Conservation (phyloP, 64 coral and sea anemone genomes). For the Montipora sp. region DNA sequence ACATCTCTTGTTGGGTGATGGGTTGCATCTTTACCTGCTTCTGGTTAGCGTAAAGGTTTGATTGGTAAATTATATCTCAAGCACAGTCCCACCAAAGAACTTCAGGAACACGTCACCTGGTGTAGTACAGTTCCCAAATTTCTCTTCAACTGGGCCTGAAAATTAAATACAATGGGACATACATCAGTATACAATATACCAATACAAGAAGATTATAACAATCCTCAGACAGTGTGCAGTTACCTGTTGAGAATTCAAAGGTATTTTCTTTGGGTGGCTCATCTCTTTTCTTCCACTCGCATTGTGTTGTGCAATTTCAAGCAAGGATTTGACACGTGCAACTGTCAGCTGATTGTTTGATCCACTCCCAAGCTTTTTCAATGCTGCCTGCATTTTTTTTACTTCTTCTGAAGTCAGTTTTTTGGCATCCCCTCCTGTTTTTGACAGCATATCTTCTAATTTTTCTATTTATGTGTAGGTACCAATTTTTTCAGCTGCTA, state of each 20-base stretch:
- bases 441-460: not conserved
- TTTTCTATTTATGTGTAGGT: not conserved
- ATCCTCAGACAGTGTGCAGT: not conserved
- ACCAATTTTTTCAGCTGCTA: conserved; percentile 11
- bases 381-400: not conserved
- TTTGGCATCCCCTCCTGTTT: conserved; percentile 23
- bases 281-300: conserved; percentile 18
- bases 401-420: conserved; percentile 25
- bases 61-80: conserved; percentile 52
- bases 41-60: conserved; percentile 65
- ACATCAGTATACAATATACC: too few species aligned
- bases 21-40: conserved; percentile 26
- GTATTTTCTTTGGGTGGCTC: conserved; percentile 15
- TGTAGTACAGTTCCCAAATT: conserved; percentile 44
- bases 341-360: conserved; percentile 3
- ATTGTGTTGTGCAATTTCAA: conserved; percentile 12
- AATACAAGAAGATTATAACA: too few species aligned
- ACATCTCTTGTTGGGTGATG: conserved; percentile 34
- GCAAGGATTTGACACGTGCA: too few species aligned
- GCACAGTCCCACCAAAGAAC: conserved; percentile 27
- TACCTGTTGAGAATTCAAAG: conserved; percentile 38
- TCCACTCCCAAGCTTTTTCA: conserved; percentile 19
- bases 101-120: conserved; percentile 46
- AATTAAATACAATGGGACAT: not conserved
- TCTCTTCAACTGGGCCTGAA: conserved; percentile 16